A percentile compares a stretch with the other conserved stretches of the same genome.
phyloP scores from a whole-genome alignment of 2,888 invertebrate genomes.

The Brenthis hecate region DNA sequence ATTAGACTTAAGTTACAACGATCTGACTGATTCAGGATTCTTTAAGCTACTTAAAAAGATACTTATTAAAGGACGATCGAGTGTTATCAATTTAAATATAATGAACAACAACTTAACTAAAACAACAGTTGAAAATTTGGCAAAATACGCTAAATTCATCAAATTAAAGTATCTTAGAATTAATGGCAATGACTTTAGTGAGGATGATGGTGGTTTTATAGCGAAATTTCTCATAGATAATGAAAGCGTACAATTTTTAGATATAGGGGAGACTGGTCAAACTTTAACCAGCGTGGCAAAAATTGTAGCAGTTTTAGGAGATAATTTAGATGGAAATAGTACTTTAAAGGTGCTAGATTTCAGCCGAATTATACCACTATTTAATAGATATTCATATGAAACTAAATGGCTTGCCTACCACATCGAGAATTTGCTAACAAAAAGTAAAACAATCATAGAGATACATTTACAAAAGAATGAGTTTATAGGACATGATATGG shows the following conservation, averaged over 20 bases:
- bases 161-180: slow-evolving; percentile 77
- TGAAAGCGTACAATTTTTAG: slow-evolving; percentile 69
- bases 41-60: slow-evolving; percentile 66
- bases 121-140: slow-evolving; percentile 61
- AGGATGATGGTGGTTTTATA: slow-evolving; percentile 70
- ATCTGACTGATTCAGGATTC: slow-evolving; percentile 79
- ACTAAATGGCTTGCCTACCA: slow-evolving; percentile 78
- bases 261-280: slow-evolving; percentile 83
- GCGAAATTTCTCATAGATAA: slow-evolving; percentile 75
- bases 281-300: slow-evolving; percentile 80
- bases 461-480: slow-evolving; percentile 83
- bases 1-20: slow-evolving; percentile 81
- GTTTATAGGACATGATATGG: slow-evolving; percentile 83
- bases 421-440: slow-evolving; percentile 66
- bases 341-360: slow-evolving; percentile 68
- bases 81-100: slow-evolving; percentile 78
- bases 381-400: slow-evolving; percentile 67
- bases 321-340: slow-evolving; percentile 60
- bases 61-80: slow-evolving; percentile 69
- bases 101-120: slow-evolving; percentile 80
- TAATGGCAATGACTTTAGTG: slow-evolving; percentile 83
- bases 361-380: slow-evolving; percentile 63
- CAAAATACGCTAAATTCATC: slow-evolving; percentile 62
- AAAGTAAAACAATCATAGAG: slow-evolving; percentile 72
- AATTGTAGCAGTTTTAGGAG: slow-evolving; percentile 72